Evolutionary conservation across 1,140 invertebrate species (phyloP).

Genomic region (Brachionus asplanchnoidis): DNA sequence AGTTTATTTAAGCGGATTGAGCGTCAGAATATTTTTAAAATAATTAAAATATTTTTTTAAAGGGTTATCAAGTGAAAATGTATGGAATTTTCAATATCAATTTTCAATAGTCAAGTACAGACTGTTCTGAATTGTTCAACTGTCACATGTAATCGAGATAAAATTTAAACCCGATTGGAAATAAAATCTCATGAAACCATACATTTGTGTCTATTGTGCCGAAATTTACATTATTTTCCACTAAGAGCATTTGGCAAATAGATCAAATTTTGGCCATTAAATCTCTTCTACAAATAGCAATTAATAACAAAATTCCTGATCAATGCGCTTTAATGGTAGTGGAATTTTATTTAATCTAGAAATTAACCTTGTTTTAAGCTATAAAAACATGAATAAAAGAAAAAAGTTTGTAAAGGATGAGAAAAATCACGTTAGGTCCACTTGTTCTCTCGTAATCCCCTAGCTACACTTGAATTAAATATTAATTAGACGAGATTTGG

Average conservation of each 20-base stretch:
- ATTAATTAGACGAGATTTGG: not conserved
- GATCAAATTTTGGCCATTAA: conserved; percentile 5
- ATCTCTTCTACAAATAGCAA: not conserved
- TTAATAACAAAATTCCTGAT: conserved; percentile 17
- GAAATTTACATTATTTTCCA: not conserved
- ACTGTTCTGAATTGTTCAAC: not conserved
- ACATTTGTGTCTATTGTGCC: not conserved
- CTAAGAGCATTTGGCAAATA: not conserved
- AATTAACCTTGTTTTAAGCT: conserved; percentile 29
- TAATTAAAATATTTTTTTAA: no score
- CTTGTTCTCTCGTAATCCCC: not conserved
- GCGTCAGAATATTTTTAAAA: not conserved
- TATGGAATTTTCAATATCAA: not conserved
- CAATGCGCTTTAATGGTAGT: not conserved
- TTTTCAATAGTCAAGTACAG: not conserved
- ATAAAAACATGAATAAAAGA: not conserved
- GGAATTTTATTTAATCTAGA: conserved; percentile 16
- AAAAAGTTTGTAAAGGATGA: not conserved
- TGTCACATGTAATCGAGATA: not conserved
- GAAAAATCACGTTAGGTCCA: conserved; percentile 7
- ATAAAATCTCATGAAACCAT: not conserved
- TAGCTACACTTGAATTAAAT: not conserved
- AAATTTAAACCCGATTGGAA: not conserved
- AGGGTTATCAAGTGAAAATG: not conserved
- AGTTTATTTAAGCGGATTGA: not conserved